Evolutionary conservation across 1,140 invertebrate genomes (phyloP), one percentile per base, ranked within the genome.

Genomic region (Caenorhabditis latens): DNA sequence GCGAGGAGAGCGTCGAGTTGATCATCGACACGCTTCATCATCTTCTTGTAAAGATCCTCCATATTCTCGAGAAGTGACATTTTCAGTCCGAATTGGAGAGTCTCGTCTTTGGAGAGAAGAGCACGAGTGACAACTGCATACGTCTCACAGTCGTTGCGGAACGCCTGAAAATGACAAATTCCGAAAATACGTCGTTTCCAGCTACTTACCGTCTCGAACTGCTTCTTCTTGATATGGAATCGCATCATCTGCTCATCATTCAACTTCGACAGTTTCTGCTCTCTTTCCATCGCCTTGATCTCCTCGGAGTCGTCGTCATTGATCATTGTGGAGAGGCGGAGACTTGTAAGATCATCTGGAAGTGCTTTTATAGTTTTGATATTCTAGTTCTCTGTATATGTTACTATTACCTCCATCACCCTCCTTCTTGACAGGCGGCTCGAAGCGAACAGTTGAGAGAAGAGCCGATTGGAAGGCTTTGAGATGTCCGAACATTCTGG

Each of bases 21-120:
- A 42, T 55, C 67, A 19, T 85, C 84, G 58, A 85, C 67, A 42
- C 67, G 63, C 9, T 85, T 16, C 32, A 85, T 32, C 46, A 85
- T 55, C 53, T 85, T 46, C 42, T 85, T 85, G 63, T 85, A 24
- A 24, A 85, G 43, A 21, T 85, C 84, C 84, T 85, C 84, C 63
- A 85, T 85, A 32, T 50, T 75, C 67, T 85, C 84, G 3, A 75
- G 46, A 24, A 85, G 50, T 6, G 53, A 16, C 84, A 79, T 85
- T 9, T 67, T 65, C 48, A 85, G 67, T 9, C n/a, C 46, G 46
- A 71, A 71, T 43, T 75, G 63, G 2, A 85, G 24, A 14, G 48
- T n/a, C 14, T 58, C 46, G 58, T 85, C 84, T 24, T 85, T 85
- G n/a, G 84, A 19, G 46, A 85, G 84, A 24, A 85, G 84, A 21